These are phyloP conservation scores for Tetramorium parvispinum DNA, from an alignment of 1,140 invertebrate species.

Conservation along the genomic window DNA sequence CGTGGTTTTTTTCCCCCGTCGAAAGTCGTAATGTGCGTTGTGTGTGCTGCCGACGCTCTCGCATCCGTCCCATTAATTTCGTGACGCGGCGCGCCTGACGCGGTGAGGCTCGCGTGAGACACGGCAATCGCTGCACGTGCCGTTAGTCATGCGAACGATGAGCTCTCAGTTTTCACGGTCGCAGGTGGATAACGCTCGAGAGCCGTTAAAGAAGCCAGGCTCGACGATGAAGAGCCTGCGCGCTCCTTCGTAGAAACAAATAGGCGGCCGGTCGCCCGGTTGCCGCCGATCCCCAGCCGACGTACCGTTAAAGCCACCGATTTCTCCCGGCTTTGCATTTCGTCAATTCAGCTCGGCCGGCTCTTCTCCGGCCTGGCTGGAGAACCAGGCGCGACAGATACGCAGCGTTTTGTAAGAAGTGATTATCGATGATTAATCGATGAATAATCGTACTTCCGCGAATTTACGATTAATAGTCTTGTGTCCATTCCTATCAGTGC, in stretches of 20 bases:
- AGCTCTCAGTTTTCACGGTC: constrained; percentile 57
- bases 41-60: neutral
- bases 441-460: neutral
- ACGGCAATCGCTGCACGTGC: constrained; percentile 54
- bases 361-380: neutral
- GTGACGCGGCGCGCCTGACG: neutral
- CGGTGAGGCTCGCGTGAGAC: constrained; percentile 45
- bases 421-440: neutral
- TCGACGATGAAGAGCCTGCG: neutral
- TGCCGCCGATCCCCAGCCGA: neutral
- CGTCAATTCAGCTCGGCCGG: neutral
- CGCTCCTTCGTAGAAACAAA: constrained; percentile 7
- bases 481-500: neutral
- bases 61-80: constrained; percentile 29
- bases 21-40: neutral
- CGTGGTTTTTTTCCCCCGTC: neutral
- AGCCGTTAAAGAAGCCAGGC: constrained; percentile 37
- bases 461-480: neutral
- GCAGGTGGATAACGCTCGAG: constrained; percentile 57
- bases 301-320: constrained; percentile 42
- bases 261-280: neutral
- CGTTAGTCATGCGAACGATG: constrained; percentile 58
- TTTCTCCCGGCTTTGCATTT: neutral
- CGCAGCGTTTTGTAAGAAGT: neutral
- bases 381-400: neutral